These are phyloP conservation scores for Lomographa bimaculata DNA, from an alignment of 2,888 invertebrate species.

Conservation along the genomic window DNA sequence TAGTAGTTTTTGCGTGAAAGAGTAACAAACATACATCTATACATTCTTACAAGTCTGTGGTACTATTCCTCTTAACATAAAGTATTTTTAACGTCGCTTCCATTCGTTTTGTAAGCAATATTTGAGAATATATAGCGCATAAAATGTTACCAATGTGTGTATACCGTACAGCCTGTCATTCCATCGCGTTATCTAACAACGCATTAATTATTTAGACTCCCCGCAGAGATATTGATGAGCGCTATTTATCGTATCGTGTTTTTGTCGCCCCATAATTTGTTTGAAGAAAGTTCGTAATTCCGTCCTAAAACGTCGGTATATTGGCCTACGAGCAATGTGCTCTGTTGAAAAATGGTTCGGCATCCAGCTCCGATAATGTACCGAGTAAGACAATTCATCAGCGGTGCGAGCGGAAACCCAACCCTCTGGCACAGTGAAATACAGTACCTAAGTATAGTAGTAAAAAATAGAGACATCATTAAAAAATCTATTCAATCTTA, in stretches of 20 bases:
- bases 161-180: too few species aligned
- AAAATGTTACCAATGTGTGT: too few species aligned
- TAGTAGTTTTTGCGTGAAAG: too few species aligned
- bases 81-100: too few species aligned
- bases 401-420: constrained; percentile 13
- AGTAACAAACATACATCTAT: too few species aligned
- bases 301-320: constrained; percentile 41
- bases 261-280: constrained; percentile 31
- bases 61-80: too few species aligned
- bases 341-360: constrained; percentile 62
- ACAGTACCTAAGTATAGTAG: too few species aligned
- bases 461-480: too few species aligned
- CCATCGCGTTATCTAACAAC: neutral
- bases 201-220: constrained; percentile 5
- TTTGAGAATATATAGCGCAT: too few species aligned
- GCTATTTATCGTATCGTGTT: constrained; percentile 33
- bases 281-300: constrained; percentile 22
- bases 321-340: constrained; percentile 53
- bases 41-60: too few species aligned
- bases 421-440: constrained; percentile 8
- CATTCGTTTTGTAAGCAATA: too few species aligned
- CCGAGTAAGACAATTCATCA: constrained; percentile 26
- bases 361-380: constrained; percentile 64
- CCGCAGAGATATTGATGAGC: constrained; percentile 25
- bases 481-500: too few species aligned